Conservation (phyloP, 1,140 invertebrate species). For the Marisa cornuarietis region DNA sequence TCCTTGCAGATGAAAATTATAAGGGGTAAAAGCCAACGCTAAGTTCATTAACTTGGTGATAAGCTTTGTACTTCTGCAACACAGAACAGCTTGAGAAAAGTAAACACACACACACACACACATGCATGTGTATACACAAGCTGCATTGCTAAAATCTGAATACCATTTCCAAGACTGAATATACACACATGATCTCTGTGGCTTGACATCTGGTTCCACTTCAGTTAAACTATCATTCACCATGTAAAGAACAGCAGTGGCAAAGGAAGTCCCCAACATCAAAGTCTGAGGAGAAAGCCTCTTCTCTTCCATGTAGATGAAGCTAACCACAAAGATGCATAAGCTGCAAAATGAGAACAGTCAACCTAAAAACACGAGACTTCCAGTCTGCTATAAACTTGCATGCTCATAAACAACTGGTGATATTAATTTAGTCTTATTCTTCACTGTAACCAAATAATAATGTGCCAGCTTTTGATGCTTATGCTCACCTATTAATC, state of each 20-base stretch:
- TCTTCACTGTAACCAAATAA: background rate
- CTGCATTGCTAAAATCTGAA: too few species aligned
- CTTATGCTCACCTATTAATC: slow-evolving; percentile 48
- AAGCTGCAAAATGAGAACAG: slow-evolving; percentile 51
- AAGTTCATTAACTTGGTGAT: too few species aligned
- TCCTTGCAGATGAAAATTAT: too few species aligned
- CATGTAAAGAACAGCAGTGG: slow-evolving; percentile 49
- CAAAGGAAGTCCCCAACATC: slow-evolving; percentile 39
- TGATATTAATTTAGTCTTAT: too few species aligned
- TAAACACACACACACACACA: too few species aligned
- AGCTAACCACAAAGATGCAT: slow-evolving; percentile 59
- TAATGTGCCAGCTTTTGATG: background rate
- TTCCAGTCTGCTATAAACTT: background rate
- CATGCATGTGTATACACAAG: too few species aligned
- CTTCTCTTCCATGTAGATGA: slow-evolving; percentile 56
- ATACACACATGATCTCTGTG: slow-evolving; percentile 37
- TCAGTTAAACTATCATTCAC: slow-evolving; percentile 35
- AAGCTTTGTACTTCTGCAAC: too few species aligned
- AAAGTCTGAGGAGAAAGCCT: slow-evolving; percentile 48
- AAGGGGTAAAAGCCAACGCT: too few species aligned
- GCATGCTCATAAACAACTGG: too few species aligned
- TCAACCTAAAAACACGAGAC: slow-evolving; percentile 1
- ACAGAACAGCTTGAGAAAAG: too few species aligned
- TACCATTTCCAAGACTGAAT: too few species aligned
- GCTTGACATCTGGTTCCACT: background rate